phyloP scores from a whole-genome alignment of 2,797 vertebrate species.

The Sebastes diploproa region DNA sequence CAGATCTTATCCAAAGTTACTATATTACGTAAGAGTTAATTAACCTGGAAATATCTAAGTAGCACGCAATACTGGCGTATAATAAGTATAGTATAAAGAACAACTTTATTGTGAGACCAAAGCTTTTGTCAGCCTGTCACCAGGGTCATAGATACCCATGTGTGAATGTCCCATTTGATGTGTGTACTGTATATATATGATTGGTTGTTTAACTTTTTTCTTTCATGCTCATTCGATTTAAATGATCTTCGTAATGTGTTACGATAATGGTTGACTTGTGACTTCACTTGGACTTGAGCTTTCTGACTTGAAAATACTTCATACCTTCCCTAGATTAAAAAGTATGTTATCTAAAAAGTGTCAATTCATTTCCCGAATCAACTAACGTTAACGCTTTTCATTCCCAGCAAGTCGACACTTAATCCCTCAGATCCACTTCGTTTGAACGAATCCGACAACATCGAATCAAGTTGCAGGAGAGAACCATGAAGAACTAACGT shows the following conservation, averaged over 20 bases:
- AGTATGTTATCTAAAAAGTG: too few species aligned
- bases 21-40: not conserved
- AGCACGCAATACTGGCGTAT: not conserved
- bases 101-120: not conserved
- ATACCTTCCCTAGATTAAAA: too few species aligned
- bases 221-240: not conserved
- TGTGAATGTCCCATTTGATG: not conserved
- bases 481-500: too few species aligned
- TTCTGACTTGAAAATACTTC: too few species aligned
- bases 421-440: too few species aligned
- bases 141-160: not conserved
- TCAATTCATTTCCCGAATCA: too few species aligned
- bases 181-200: not conserved
- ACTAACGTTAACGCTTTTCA: too few species aligned
- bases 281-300: too few species aligned
- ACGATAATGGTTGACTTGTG: too few species aligned
- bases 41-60: not conserved
- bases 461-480: too few species aligned
- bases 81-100: not conserved
- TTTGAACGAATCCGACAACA: too few species aligned
- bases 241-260: not conserved
- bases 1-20: not conserved
- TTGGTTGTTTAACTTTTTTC: not conserved
- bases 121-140: not conserved
- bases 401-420: too few species aligned